Evolutionary conservation across 1,140 invertebrate genomes (phyloP), one percentile per base, ranked within the genome.

Genomic region (Zaprionus davidi): DNA sequence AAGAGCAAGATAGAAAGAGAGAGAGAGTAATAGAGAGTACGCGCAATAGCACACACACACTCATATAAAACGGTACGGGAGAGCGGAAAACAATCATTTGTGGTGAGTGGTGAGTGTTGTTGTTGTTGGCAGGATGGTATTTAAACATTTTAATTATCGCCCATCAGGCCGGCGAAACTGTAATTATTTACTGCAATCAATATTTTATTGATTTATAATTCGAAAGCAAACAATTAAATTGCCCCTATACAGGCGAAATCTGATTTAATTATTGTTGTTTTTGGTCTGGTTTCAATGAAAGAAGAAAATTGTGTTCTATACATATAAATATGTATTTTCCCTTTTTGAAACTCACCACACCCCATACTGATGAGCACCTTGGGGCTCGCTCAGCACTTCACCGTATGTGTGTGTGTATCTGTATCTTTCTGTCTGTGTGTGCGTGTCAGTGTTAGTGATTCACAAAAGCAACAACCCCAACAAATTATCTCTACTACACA

Each of bases 391-490:
- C 67, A 70, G 26, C 34, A 72, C 36, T 60, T 71, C 55, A 51
- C 31, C 31, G 31, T 34, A 34, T 34, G 73, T 65, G 68, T 73
- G 60, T 74, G 62, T 63, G 59, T 41, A 31, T 66, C 38, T 79
- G 76, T 51, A 51, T 51, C 46, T 51, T 6, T 62, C 22, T 34
- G 31, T 73, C 68, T 73, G 51, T 55, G 36, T 71, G 46, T 51
- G 38, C n/a, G 63, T 68, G 20, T 67, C 12, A 38, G 69, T 78
- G 71, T 81, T 81, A 79, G 79, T 79, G 79, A 81, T 78, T 81
- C 79, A 81, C 76, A 78, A 80, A 80, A 80, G 78, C 79, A 81
- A 81, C 79, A 82, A 79, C 79, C 79, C 79, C 73, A 77, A 72
- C 70, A 79, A 70, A 79, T 79, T 79, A 79, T 77, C 77, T 79